Base-by-base conservation (phyloP, 1,140 invertebrate genomes). In the Temnothorax curvispinosus region DNA sequence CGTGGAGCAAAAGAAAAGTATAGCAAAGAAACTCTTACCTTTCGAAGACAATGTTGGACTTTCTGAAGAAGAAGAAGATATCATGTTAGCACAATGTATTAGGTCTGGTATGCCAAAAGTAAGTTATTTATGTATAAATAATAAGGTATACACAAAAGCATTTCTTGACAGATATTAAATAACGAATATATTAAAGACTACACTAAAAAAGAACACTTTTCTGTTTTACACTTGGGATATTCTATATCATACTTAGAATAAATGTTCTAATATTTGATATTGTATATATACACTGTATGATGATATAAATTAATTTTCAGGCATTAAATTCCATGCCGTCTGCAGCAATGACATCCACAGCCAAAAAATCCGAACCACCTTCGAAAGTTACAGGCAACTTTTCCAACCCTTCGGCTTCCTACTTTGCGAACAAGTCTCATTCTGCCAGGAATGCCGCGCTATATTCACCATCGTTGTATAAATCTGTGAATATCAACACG, bases 11-110 rank as follows among this genome's bases (percentile, higher is more conserved):
- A 80, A 9, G 9, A 80, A 84, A 13, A 56, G 15, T 54, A n/a
- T 75, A 8, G n/a, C n/a, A 1, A 90, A 88, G 18, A 89, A 81
- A 9, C 35, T n/a, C 1, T 87, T 75, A 50, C 11, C 84, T 8
- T 93, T 85, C 0, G 93, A 93, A 65, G 92, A 93, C 18, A 92
- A 89, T 64, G 78, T 90, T 2, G 93, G 91, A 77, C 87, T 94
- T 1, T 94, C 93, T 0, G 93, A 94, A 54, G 94, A 94, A 15
- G 94, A 94, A n/a, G 92, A 93, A 47, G 93, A 94, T n/a, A 90
- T 92, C 9, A 94, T 94, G 82, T 74, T 94, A 13, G 94, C 92
- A 0, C 93, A 94, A 58, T 94, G 94, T 47, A 95, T 94, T 35
- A 91, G 92, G 32, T 94, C 93, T 6, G 94, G 93, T 0, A 94